These are phyloP conservation scores for Otus sunia DNA, from an alignment of 2,113 vertebrate species.

Conservation along the genomic window DNA sequence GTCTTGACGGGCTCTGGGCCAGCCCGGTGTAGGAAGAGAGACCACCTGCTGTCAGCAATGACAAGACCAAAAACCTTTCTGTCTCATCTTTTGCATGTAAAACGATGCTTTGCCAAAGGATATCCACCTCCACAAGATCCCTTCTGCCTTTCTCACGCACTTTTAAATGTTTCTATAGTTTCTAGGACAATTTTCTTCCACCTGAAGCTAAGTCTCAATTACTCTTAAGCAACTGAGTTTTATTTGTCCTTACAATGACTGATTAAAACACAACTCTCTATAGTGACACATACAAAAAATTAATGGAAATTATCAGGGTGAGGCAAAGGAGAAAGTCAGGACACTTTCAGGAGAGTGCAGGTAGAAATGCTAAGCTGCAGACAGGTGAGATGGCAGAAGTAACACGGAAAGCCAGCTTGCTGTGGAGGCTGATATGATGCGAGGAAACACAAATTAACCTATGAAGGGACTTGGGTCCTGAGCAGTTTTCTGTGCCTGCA, in stretches of 20 bases:
- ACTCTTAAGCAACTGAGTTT: neutral
- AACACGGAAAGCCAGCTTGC: neutral
- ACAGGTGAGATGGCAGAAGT: neutral
- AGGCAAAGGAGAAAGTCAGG: neutral
- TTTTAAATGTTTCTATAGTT: neutral
- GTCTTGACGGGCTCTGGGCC: fast-evolving
- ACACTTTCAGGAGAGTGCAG: neutral
- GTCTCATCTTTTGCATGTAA: neutral
- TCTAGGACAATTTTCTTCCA: neutral
- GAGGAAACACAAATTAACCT: neutral
- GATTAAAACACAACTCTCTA: neutral
- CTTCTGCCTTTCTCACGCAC: neutral
- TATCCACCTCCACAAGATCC: neutral
- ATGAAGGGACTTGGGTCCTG: neutral
- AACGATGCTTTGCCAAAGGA: neutral
- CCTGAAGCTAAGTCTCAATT: neutral
- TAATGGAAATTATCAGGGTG: neutral
- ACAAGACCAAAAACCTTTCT: neutral
- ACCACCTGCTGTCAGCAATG: neutral
- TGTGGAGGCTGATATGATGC: neutral
- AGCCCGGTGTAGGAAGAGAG: neutral
- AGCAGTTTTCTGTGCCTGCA: neutral
- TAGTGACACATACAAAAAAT: neutral
- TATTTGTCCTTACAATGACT: neutral
- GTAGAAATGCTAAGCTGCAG: neutral